phyloP scores from a whole-genome alignment of 2,113 vertebrate species.

The Leptobrachium ailaonicum region DNA sequence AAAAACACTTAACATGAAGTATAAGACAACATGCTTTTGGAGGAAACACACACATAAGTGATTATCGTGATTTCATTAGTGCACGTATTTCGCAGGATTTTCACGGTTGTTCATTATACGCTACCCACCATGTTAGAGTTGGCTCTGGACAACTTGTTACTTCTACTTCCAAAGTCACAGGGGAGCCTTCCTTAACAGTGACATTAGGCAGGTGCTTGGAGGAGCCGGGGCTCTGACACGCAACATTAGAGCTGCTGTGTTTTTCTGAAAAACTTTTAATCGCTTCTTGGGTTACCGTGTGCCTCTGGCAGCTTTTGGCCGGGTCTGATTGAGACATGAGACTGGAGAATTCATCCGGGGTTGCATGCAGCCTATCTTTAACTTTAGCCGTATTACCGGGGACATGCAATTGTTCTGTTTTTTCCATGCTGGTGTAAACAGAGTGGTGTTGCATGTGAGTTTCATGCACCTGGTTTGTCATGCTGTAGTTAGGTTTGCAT shows the following conservation, averaged over 20 bases:
- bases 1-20: background rate
- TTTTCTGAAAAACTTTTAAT: slow-evolving; percentile 74
- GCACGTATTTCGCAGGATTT: slow-evolving; percentile 38
- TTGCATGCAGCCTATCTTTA: slow-evolving; percentile 76
- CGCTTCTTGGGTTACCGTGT: slow-evolving; percentile 74
- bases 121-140: slow-evolving; percentile 94
- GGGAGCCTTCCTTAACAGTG: slow-evolving; percentile 85
- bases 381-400: slow-evolving; percentile 68
- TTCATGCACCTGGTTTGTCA: slow-evolving; percentile 60
- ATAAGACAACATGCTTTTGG: background rate
- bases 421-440: slow-evolving; percentile 61
- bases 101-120: slow-evolving; percentile 75
- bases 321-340: slow-evolving; percentile 66
- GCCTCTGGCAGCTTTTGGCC: slow-evolving; percentile 73
- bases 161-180: slow-evolving; percentile 94
- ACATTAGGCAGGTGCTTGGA: slow-evolving; percentile 84
- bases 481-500: slow-evolving; percentile 57
- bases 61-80: slow-evolving; percentile 41
- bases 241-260: slow-evolving; percentile 72
- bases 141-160: slow-evolving; percentile 88
- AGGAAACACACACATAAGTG: slow-evolving; percentile 16
- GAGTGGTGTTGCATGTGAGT: slow-evolving; percentile 61
- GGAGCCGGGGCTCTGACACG: slow-evolving; percentile 79
- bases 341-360: slow-evolving; percentile 69
- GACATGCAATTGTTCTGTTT: slow-evolving; percentile 79